phyloP scores from a whole-genome alignment of 2,888 invertebrate species.

The Drosophila prolongata region DNA sequence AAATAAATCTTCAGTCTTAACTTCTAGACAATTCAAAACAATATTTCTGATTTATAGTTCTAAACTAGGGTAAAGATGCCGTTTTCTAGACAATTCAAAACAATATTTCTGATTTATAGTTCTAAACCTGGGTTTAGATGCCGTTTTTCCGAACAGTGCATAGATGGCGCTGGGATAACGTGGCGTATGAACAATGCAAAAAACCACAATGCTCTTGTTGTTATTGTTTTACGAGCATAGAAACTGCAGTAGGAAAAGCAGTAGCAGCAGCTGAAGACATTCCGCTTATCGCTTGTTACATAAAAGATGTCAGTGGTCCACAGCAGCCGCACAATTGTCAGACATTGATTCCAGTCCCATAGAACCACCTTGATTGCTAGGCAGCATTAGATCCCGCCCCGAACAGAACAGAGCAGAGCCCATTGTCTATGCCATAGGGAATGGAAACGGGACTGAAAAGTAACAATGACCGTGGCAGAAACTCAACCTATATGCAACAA shows the following conservation, averaged over 20 bases:
- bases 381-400: slow-evolving; percentile 30
- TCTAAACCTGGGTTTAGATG: no score
- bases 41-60: no score
- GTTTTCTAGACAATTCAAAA: no score
- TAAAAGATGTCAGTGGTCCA: slow-evolving; percentile 61
- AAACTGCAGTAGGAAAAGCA: slow-evolving; percentile 10
- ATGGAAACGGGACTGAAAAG: slow-evolving; percentile 10
- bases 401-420: slow-evolving; percentile 1
- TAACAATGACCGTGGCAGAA: slow-evolving; percentile 25
- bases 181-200: slow-evolving; percentile 72
- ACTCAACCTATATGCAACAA: slow-evolving; percentile 30
- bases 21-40: no score
- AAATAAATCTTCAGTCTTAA: no score
- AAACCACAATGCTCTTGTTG: slow-evolving; percentile 65
- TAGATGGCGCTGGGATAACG: slow-evolving; percentile 56
- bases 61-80: no score
- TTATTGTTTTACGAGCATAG: slow-evolving; percentile 39
- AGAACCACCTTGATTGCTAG: slow-evolving; percentile 36
- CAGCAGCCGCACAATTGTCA: slow-evolving; percentile 36
- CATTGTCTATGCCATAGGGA: slow-evolving; percentile 9
- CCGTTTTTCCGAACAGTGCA: slow-evolving; percentile 1
- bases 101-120: no score
- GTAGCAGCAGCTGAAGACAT: slow-evolving; percentile 55
- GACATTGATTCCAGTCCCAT: slow-evolving; percentile 39
- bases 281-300: slow-evolving; percentile 65